These are phyloP conservation scores for Zygogramma bicolorata DNA, from an alignment of 2,888 invertebrate species.

Conservation along the genomic window DNA sequence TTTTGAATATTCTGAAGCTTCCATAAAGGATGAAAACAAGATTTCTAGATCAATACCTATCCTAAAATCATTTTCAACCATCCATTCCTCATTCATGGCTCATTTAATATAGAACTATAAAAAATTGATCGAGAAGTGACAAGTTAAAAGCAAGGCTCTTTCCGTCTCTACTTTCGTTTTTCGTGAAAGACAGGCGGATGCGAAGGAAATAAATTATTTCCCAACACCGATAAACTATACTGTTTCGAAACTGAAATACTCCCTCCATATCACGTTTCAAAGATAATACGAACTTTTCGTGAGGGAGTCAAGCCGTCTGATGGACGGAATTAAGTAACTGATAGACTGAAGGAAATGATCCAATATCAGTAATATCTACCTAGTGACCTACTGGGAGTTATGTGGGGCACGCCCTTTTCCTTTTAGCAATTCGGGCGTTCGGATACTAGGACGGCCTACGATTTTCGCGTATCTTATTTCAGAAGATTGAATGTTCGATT, in stretches of 20 bases:
- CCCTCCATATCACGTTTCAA: slow-evolving; percentile 17
- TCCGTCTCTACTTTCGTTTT: not conserved
- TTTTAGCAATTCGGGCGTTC: not conserved
- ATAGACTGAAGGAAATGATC: slow-evolving; percentile 17
- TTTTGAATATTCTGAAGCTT: no score
- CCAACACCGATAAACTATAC: not conserved
- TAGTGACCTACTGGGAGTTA: slow-evolving; percentile 12
- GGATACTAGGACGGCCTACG: not conserved
- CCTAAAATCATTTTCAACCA: no score
- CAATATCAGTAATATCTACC: slow-evolving; percentile 10
- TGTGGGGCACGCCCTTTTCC: slow-evolving; percentile 12
- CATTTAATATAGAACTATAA: no score
- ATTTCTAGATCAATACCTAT: no score
- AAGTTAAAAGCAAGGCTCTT: no score
- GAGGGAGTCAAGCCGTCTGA: slow-evolving; percentile 20
- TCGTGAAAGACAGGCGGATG: slow-evolving; percentile 12
- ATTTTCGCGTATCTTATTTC: not conserved
- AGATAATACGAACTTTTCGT: slow-evolving; percentile 19
- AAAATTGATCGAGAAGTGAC: no score
- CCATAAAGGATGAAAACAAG: no score
- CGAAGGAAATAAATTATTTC: slow-evolving; percentile 8
- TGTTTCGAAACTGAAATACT: not conserved
- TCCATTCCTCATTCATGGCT: no score
- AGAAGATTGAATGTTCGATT: not conserved
- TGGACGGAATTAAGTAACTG: slow-evolving; percentile 21